Percentiles rank a stretch among this genome's conserved stretches.
Conservation (phyloP, 2,113 vertebrate genomes). For the Chinchilla lanigera region DNA sequence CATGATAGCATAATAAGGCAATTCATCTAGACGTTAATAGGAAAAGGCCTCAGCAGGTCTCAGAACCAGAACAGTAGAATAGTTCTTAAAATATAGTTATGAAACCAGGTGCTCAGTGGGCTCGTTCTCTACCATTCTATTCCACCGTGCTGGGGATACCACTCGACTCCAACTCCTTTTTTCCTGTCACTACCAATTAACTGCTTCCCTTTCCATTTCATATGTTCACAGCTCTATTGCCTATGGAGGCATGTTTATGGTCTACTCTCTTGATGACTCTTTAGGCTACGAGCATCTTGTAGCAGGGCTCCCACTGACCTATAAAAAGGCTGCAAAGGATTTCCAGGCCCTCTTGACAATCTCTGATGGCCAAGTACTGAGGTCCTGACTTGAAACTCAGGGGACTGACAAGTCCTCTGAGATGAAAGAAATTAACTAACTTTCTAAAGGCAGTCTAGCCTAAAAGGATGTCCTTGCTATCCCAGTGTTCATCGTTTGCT, state of each 20-base stretch:
- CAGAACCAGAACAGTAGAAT: background rate
- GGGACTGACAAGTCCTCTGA: background rate
- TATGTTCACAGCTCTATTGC: background rate
- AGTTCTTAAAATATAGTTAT: background rate
- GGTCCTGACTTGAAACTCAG: background rate
- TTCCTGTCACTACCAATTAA: background rate
- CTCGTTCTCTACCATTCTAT: background rate
- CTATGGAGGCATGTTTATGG: rapidly evolving
- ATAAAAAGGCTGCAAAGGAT: background rate
- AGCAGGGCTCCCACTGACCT: background rate
- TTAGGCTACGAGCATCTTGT: background rate
- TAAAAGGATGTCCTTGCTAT: background rate
- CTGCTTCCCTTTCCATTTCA: background rate
- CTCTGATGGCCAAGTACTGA: background rate
- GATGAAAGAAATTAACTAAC: background rate
- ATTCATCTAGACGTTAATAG: background rate
- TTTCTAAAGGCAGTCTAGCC: background rate
- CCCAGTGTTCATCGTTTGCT: background rate
- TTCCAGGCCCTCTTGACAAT: background rate
- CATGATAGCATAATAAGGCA: background rate
- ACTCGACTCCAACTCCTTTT: background rate
- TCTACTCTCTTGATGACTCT: background rate
- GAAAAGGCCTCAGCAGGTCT: background rate
- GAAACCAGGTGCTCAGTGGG: background rate
- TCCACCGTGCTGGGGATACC: background rate